Conservation (phyloP, 2,113 vertebrate species). For the Chitala chitala region DNA sequence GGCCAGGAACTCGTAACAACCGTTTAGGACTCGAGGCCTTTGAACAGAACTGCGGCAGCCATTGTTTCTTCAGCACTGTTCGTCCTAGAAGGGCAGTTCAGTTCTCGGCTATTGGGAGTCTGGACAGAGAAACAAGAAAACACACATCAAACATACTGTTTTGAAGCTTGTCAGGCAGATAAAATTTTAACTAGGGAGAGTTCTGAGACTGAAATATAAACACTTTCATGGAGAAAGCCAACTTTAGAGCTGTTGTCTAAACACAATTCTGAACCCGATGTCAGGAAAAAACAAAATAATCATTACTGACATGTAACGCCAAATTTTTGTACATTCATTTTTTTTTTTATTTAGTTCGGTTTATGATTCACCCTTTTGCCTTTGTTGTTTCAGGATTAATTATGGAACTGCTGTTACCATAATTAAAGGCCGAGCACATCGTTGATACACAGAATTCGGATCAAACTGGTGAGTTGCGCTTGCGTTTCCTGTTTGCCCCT, state of each 20-base stretch:
- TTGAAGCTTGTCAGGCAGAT: no score
- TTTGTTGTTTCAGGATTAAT: constrained; percentile 54
- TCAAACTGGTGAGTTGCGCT: constrained; percentile 57
- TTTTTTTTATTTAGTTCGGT: background rate
- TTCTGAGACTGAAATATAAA: no score
- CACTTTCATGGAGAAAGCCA: background rate
- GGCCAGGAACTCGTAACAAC: background rate
- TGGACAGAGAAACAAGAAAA: background rate
- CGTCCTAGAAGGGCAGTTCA: background rate
- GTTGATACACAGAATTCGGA: constrained; percentile 46
- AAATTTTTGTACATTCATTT: background rate
- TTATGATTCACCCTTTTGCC: background rate
- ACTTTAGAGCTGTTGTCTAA: no score
- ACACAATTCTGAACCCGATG: no score
- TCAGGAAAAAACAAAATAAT: background rate
- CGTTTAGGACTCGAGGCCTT: background rate
- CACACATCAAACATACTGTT: background rate
- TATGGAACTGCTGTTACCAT: constrained; percentile 55
- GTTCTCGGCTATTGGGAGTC: no score
- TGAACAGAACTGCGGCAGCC: background rate
- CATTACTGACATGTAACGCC: background rate
- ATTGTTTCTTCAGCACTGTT: background rate
- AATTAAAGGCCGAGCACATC: constrained; percentile 42
- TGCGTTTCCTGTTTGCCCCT: constrained; percentile 16
- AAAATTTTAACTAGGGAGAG: no score